Evolutionary conservation across 2,888 invertebrate genomes (phyloP), one percentile per base, ranked within the genome.

Genomic region (Heliconius erato): DNA sequence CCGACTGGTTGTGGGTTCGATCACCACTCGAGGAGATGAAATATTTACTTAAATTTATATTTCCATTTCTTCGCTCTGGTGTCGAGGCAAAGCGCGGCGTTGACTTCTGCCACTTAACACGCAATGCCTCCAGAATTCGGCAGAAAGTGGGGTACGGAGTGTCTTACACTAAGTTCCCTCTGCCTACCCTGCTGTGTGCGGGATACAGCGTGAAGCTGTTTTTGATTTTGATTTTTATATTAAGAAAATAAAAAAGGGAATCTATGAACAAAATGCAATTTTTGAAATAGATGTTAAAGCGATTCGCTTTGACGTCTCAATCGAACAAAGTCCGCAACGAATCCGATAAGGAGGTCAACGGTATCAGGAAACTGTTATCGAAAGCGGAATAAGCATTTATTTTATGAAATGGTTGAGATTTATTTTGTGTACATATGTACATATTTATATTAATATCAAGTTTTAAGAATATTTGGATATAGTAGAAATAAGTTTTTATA

Each of bases 311-410:
- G 85, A 85, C 82, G 83, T 85, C 84, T 83, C 78, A 79, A 68
- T 26, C 63, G 88, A 82, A 79, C 86, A 87, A 88, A 89, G 88
- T 89, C 86, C 88, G 86, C 83, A 85, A 84, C 85, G 69, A 82
- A 76, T 82, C 79, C 85, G 84, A 86, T 88, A 88, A 87, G 85
- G 86, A 87, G 88, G 89, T 89, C 88, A 88, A 84, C 83, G 86
- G 88, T 87, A 86, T 86, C 85, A 84, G 84, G 84, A 85, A 85
- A 87, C 83, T 86, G 86, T 86, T 86, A 85, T 86, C 86, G 88
- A 87, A 85, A 86, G 85, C 85, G 85, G 85, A 85, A 86, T 84
- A 80, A 83, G 79, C 67, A 79, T 67, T 83, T 83, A 79, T 54
- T 83, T 82, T 79, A 80, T 67, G 72, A 59, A 72, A 76, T 49